phyloP scores from a whole-genome alignment of 1,140 invertebrate species.

The Dolichoris vasculosae region DNA sequence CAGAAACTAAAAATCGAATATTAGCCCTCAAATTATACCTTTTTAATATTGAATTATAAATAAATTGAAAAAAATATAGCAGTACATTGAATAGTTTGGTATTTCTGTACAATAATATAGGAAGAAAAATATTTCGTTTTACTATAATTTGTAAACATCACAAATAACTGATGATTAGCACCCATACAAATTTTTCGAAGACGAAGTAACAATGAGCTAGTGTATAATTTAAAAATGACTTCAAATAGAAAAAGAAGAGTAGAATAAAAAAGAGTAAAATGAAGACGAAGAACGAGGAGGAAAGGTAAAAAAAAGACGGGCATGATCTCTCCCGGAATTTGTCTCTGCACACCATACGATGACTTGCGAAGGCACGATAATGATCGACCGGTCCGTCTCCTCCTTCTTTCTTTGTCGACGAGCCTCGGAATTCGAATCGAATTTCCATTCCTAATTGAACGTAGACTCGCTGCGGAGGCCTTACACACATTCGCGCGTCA shows the following conservation, averaged over 20 bases:
- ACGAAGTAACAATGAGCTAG: not conserved
- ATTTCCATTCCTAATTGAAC: conserved; percentile 65
- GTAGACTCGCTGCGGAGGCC: not conserved
- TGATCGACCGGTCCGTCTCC: conserved; percentile 35
- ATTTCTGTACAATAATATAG: not conserved
- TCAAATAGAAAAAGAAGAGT: conserved; percentile 7
- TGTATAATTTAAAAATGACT: not conserved
- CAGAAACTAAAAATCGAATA: no score
- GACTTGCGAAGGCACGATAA: conserved; percentile 35
- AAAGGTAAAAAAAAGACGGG: not conserved
- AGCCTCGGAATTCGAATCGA: conserved; percentile 58
- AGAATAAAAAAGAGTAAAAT: not conserved
- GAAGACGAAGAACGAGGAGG: not conserved
- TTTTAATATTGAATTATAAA: no score
- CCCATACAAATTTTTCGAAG: not conserved
- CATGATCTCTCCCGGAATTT: conserved; percentile 38
- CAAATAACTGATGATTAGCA: not conserved
- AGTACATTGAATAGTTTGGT: no score
- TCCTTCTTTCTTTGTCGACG: not conserved
- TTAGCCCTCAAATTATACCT: no score
- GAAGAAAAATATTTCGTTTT: not conserved
- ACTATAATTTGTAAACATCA: not conserved
- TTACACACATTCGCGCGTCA: not conserved
- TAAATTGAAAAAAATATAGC: no score
- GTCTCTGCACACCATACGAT: conserved; percentile 30